Conservation (phyloP, 2,888 invertebrate species). For the Lepidocyrtinus sp. region DNA sequence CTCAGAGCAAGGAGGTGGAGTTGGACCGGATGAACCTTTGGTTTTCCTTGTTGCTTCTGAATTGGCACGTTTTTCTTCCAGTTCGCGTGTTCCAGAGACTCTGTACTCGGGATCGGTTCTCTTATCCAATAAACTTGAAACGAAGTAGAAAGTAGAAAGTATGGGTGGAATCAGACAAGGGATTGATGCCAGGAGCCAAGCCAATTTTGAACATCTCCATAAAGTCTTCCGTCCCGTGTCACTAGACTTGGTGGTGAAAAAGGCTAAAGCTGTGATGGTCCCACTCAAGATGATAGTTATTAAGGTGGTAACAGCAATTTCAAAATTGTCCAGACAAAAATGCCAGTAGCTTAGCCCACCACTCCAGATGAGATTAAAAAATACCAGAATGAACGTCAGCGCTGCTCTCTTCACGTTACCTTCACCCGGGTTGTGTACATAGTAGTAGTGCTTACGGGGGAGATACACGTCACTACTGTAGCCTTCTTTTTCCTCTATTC, state of each 20-base stretch:
- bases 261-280: constrained; percentile 40
- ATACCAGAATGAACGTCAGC: constrained; percentile 38
- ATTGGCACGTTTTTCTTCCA: constrained; percentile 51
- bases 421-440: not conserved
- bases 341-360: constrained; percentile 55
- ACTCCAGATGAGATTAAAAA: constrained; percentile 58
- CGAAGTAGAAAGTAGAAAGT: constrained; percentile 36
- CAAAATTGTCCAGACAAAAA: constrained; percentile 45
- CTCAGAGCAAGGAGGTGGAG: constrained; percentile 12
- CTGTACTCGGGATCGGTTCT: no score
- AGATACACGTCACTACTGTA: not conserved
- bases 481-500: not conserved
- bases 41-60: constrained; percentile 38
- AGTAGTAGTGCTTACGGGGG: not conserved
- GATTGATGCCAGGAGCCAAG: constrained; percentile 51
- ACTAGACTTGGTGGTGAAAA: constrained; percentile 33
- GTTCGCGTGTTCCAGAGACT: no score
- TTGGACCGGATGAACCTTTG: constrained; percentile 5
- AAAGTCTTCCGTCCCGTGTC: constrained; percentile 23
- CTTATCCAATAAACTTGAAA: constrained; percentile 36
- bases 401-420: constrained; percentile 26
- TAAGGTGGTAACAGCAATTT: constrained; percentile 44
- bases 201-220: constrained; percentile 49
- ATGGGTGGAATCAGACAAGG: constrained; percentile 50
- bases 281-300: constrained; percentile 50